Base-by-base conservation (phyloP, 2,888 invertebrate genomes). In the Biston betularia region DNA sequence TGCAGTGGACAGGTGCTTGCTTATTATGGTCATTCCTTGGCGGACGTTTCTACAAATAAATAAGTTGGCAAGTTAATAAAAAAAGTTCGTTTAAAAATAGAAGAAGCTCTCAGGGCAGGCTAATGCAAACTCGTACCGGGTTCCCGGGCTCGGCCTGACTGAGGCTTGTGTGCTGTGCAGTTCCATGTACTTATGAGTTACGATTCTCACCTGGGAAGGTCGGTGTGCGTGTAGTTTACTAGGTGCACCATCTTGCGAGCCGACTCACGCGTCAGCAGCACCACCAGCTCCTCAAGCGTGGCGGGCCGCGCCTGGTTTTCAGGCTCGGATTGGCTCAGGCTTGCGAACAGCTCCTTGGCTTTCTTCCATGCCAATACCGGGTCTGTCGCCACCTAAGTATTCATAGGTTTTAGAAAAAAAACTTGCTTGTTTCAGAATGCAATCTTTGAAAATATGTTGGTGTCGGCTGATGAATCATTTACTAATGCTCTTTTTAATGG, bases 301-400 rank as follows among this genome's bases (percentile, higher is more conserved):
- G 95, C 94, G 0, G 97, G 97, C 44, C 97, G 95, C 5, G 96
- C 96, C 88, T 97, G 97, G 89, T 97, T 97, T 89, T 97, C 97
- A 0, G 97, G 97, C 81, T 97, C 97, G 34, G 97, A 95, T 73
- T 95, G 89, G 97, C 81, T 97, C 97, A 42, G 97, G 95, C 73
- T 95, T 89, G 79, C 97, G 96, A 97, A 97, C 53, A 97, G 85
- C 73, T 96, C 96, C 75, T 95, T 96, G 1, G 96, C 96, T 83
- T 97, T 97, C 83, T 96, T 94, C 85, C 96, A 94, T 0, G 97
- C 97, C 63, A 96, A 86, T 71, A 95, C 96, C 0, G 97, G 97
- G 89, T 97, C 97, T 15, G 96, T 97, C 3, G 96, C 96, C 77
- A 97, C 92, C 97, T 97, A 76, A 0, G 12, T 7, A 40, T 11